A percentile compares a stretch with the other conserved stretches of the same genome.
Conservation (phyloP, 2,888 invertebrate genomes). For the Globia sparganii region DNA sequence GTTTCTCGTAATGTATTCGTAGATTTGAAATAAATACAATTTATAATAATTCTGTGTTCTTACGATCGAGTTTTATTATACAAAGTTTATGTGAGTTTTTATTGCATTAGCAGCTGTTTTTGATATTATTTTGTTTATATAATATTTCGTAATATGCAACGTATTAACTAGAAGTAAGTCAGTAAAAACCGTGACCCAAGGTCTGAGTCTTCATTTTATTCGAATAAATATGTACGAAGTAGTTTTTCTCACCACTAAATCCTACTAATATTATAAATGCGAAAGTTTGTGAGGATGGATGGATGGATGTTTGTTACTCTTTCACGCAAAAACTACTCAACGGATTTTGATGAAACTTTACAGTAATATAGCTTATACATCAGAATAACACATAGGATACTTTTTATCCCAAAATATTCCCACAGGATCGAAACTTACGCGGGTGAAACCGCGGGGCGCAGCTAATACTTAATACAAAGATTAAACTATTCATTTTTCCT, state of each 20-base stretch:
- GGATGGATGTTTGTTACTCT: too few relatives aligned
- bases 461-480: background rate
- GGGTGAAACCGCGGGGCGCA: too few relatives aligned
- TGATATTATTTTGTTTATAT: conserved; percentile 11
- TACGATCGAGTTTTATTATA: conserved; percentile 34
- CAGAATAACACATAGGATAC: too few relatives aligned
- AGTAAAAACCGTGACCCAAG: background rate
- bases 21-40: conserved; percentile 24
- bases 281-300: too few relatives aligned
- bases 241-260: background rate
- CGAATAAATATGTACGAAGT: background rate
- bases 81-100: conserved; percentile 24
- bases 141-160: background rate
- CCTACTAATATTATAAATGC: too few relatives aligned
- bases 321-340: too few relatives aligned
- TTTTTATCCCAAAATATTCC: too few relatives aligned
- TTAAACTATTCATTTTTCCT: background rate
- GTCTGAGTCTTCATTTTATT: background rate
- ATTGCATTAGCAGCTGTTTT: conserved; percentile 20
- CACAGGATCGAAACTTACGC: too few relatives aligned
- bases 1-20: conserved; percentile 14
- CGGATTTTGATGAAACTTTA: too few relatives aligned
- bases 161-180: background rate
- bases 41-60: conserved; percentile 22
- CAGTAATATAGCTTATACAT: too few relatives aligned